Conservation (phyloP, 2,113 vertebrate genomes). For the Gallinago undulata region DNA sequence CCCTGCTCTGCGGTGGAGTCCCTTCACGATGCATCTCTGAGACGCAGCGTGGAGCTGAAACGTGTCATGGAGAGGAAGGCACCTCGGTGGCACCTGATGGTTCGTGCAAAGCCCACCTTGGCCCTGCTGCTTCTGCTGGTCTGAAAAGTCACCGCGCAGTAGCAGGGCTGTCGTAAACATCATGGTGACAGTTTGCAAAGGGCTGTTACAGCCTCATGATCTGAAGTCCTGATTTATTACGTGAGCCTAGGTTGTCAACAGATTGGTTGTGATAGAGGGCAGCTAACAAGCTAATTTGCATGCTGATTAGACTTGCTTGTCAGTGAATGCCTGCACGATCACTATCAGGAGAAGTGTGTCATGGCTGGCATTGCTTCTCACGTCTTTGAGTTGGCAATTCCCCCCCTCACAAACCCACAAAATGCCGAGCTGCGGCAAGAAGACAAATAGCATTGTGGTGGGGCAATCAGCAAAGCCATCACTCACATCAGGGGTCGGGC, state of each 20-base stretch:
- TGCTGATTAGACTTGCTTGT: background rate
- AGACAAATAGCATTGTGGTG: background rate
- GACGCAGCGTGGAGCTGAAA: rapidly evolving
- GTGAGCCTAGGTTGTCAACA: background rate
- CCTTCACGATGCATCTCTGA: background rate
- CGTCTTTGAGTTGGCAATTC: background rate
- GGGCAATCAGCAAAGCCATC: background rate
- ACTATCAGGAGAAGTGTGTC: background rate
- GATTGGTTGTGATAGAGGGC: background rate
- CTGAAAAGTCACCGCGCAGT: background rate
- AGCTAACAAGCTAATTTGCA: background rate
- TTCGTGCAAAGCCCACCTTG: background rate
- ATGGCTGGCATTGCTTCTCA: background rate
- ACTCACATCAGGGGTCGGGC: background rate
- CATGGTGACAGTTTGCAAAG: background rate
- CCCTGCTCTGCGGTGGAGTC: background rate
- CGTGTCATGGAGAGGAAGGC: rapidly evolving
- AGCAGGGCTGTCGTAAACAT: background rate
- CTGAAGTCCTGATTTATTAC: background rate
- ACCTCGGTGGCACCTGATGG: rapidly evolving
- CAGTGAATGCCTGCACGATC: background rate
- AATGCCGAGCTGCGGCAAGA: background rate
- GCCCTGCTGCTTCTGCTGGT: background rate
- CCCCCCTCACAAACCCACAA: background rate
- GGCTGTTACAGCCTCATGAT: background rate